Evolutionary conservation across 2,888 invertebrate species (phyloP).

Genomic region (Corythucha ciliata): DNA sequence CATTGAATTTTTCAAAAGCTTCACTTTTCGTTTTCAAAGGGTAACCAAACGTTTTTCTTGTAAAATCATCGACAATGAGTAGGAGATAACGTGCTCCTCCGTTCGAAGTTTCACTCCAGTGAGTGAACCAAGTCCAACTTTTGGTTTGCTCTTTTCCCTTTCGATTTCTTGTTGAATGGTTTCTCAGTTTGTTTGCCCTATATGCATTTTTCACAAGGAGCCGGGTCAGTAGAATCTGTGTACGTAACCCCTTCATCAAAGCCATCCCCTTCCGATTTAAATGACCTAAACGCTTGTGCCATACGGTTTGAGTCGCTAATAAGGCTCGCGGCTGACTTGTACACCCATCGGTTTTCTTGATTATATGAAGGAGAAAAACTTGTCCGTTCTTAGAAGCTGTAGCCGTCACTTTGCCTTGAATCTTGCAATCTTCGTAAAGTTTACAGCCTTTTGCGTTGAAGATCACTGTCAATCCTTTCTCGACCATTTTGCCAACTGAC

Average conservation of each 20-base stretch:
- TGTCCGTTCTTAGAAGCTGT: not conserved
- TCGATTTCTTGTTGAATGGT: constrained; percentile 7
- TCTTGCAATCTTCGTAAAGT: not conserved
- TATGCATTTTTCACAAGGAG: constrained; percentile 18
- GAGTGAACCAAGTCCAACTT: constrained; percentile 30
- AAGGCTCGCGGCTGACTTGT: too few species aligned
- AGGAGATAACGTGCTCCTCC: constrained; percentile 29
- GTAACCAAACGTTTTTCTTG: constrained; percentile 33
- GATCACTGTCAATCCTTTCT: constrained; percentile 25
- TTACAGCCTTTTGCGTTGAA: constrained; percentile 9
- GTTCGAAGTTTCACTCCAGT: constrained; percentile 23
- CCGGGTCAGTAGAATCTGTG: constrained; percentile 1
- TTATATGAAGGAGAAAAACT: not conserved
- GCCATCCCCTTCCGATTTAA: constrained; percentile 21
- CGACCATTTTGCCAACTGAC: constrained; percentile 31
- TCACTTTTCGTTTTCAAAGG: constrained; percentile 39
- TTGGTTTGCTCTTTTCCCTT: constrained; percentile 16
- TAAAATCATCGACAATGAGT: constrained; percentile 30
- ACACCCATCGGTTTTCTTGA: too few species aligned
- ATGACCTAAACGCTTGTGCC: constrained; percentile 27
- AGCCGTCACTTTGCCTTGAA: not conserved
- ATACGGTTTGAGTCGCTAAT: constrained; percentile 19
- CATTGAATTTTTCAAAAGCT: constrained; percentile 35
- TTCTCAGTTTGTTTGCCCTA: constrained; percentile 19
- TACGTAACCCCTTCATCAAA: constrained; percentile 9